phyloP scores from a whole-genome alignment of 1,140 invertebrate genomes.

The Aleiodes sp. region DNA sequence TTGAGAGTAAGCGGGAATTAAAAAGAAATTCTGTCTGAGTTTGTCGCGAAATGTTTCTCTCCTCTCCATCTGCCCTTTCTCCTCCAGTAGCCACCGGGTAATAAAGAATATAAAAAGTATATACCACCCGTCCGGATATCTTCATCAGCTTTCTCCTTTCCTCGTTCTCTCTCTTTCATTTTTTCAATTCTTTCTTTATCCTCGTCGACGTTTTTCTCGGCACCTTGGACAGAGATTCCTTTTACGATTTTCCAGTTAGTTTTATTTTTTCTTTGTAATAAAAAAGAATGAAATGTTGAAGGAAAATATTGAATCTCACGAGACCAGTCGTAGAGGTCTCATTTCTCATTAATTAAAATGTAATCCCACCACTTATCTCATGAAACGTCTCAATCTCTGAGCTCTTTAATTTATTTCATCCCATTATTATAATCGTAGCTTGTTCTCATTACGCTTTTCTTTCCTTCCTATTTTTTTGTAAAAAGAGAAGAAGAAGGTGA shows the following conservation, averaged over 20 bases:
- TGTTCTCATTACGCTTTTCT: background rate
- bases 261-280: too few species aligned
- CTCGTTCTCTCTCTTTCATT: background rate
- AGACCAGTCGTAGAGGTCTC: constrained; percentile 17
- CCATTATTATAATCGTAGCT: constrained; percentile 20
- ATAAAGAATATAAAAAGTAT: constrained; percentile 27
- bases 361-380: constrained; percentile 29
- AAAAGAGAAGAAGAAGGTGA: background rate
- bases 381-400: constrained; percentile 30
- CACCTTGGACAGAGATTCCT: constrained; percentile 17
- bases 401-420: constrained; percentile 26
- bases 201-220: constrained; percentile 4
- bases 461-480: constrained; percentile 7
- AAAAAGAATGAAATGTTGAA: constrained; percentile 8
- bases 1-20: constrained; percentile 64
- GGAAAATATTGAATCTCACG: constrained; percentile 18
- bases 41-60: constrained; percentile 40
- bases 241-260: background rate
- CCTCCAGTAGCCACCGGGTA: constrained; percentile 32
- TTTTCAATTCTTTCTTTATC: background rate
- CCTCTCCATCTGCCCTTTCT: constrained; percentile 2
- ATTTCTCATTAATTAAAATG: constrained; percentile 33
- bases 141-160: background rate
- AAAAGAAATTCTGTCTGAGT: constrained; percentile 52
- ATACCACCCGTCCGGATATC: too few species aligned